phyloP scores from a whole-genome alignment of 2,113 vertebrate species.

The Phylloscopus whistleri region DNA sequence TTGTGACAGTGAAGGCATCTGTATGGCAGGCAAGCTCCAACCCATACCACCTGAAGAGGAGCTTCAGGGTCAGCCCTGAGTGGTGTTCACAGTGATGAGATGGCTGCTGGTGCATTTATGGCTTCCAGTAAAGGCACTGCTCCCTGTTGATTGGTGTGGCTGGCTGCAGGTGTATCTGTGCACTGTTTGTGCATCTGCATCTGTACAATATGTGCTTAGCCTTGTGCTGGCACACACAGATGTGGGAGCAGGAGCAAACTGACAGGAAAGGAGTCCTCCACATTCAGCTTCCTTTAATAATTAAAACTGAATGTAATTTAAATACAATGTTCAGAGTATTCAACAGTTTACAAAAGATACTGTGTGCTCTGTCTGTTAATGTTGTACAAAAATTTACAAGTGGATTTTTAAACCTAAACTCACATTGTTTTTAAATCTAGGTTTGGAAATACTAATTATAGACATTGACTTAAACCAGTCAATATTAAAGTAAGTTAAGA shows the following conservation, averaged over 20 bases:
- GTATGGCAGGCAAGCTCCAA: rapidly evolving
- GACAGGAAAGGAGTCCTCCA: not conserved
- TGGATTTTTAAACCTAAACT: not conserved
- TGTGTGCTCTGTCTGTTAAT: not conserved
- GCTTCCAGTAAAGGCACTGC: not conserved
- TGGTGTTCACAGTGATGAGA: not conserved
- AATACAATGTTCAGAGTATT: not conserved
- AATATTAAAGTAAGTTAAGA: not conserved
- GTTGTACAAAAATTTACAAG: not conserved
- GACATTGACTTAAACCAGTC: not conserved
- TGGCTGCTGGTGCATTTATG: not conserved
- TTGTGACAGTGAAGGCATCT: not conserved
- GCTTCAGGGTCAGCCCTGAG: not conserved
- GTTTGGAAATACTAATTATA: not conserved
- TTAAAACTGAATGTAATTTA: not conserved
- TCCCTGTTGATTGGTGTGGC: not conserved
- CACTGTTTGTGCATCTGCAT: not conserved
- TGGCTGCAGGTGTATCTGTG: not conserved
- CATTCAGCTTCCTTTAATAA: not conserved
- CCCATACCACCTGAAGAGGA: not conserved
- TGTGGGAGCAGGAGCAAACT: not conserved
- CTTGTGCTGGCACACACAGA: not conserved
- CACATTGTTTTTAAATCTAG: not conserved
- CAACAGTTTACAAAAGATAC: not conserved
- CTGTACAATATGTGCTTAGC: not conserved